Percentiles rank a stretch among this genome's conserved stretches.
These are phyloP conservation scores for Oxyscelio sp. DNA, from an alignment of 2,888 invertebrate genomes.

Conservation along the genomic window DNA sequence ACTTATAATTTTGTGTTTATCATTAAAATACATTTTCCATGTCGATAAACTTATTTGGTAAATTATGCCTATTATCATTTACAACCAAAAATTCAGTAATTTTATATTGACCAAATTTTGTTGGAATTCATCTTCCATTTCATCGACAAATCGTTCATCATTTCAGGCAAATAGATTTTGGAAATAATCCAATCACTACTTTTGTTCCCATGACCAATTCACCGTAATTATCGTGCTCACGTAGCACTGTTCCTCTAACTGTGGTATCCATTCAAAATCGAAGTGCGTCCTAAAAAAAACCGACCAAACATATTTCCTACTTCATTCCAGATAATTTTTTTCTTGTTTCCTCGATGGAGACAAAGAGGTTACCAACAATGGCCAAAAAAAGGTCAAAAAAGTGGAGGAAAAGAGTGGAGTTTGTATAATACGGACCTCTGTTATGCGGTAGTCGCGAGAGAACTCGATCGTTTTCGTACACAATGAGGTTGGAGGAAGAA, in stretches of 20 bases:
- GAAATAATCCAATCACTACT: too few species aligned
- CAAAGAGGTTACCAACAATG: conserved; percentile 38
- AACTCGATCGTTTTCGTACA: conserved; percentile 71
- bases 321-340: conserved; percentile 24
- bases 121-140: too few species aligned
- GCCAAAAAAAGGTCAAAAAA: conserved; percentile 21
- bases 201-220: too few species aligned
- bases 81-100: too few species aligned
- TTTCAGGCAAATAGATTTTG: too few species aligned
- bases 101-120: too few species aligned
- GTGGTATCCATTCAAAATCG: not conserved
- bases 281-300: conserved; percentile 2
- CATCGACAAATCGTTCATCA: too few species aligned
- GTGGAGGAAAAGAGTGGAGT: conserved; percentile 23
- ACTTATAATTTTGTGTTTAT: too few species aligned
- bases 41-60: too few species aligned
- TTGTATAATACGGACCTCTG: conserved; percentile 33
- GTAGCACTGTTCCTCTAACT: conserved; percentile 17
- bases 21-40: too few species aligned
- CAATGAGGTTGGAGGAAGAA: conserved; percentile 68
- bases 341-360: conserved; percentile 36
- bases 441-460: conserved; percentile 49
- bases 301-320: conserved; percentile 14
- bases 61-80: too few species aligned
- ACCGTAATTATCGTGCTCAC: too few species aligned